phyloP scores from a whole-genome alignment of 2,113 vertebrate genomes.

The Solea senegalensis region DNA sequence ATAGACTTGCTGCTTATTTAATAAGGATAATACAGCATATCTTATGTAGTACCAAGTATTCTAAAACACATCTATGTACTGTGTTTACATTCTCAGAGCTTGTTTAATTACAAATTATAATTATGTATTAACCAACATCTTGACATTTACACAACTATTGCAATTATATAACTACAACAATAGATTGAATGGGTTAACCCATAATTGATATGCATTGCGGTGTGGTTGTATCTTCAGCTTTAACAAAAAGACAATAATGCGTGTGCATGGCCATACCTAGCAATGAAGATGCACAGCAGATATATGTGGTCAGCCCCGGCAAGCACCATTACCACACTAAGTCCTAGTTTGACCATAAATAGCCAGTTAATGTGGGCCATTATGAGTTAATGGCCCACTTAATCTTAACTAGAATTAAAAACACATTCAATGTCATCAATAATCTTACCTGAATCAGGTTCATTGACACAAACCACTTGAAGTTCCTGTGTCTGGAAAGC shows the following conservation, averaged over 20 bases:
- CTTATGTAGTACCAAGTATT: too few relatives aligned
- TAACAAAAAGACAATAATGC: slow-evolving; percentile 21
- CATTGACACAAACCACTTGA: slow-evolving; percentile 98
- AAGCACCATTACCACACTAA: slow-evolving; percentile 91
- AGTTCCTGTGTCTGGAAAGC: slow-evolving; percentile 93
- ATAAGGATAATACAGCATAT: too few relatives aligned
- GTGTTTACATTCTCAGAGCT: too few relatives aligned
- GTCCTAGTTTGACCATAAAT: slow-evolving; percentile 93
- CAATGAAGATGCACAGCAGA: slow-evolving; percentile 97
- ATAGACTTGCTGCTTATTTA: too few relatives aligned
- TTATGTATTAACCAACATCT: too few relatives aligned
- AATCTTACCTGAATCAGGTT: slow-evolving; percentile 92
- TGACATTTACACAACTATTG: too few relatives aligned
- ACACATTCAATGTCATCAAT: background rate
- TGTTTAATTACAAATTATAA: too few relatives aligned
- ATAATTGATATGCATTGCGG: background rate
- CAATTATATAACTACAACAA: too few relatives aligned
- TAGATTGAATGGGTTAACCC: too few relatives aligned
- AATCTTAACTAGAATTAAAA: background rate
- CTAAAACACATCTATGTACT: too few relatives aligned
- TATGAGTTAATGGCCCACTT: background rate
- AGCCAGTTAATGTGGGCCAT: slow-evolving; percentile 89
- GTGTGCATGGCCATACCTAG: slow-evolving; percentile 85
- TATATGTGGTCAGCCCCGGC: slow-evolving; percentile 91
- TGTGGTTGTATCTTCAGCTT: slow-evolving; percentile 17